A percentile compares a stretch with the other conserved stretches of the same genome.
These are phyloP conservation scores for Sturnus vulgaris DNA, from an alignment of 2,113 vertebrate genomes.

Conservation along the genomic window DNA sequence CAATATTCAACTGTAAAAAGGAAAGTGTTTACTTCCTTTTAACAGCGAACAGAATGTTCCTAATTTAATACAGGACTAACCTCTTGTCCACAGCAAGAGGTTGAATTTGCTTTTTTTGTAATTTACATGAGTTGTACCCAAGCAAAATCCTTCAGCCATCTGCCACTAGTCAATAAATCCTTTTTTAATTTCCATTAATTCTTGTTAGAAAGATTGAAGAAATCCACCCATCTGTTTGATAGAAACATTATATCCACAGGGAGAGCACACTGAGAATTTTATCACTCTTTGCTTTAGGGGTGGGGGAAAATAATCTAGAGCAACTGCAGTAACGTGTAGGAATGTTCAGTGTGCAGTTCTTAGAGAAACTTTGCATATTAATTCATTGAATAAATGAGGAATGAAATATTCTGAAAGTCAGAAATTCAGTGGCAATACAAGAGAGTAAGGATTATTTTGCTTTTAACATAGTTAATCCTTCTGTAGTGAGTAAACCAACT, in stretches of 20 bases:
- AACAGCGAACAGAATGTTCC: not conserved
- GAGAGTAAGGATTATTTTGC: not conserved
- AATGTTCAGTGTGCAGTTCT: not conserved
- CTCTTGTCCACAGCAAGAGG: conserved; percentile 32
- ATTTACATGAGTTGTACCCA: conserved; percentile 38
- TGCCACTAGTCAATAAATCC: conserved; percentile 49
- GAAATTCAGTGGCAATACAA: not conserved
- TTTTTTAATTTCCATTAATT: conserved; percentile 62
- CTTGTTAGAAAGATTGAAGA: conserved; percentile 55
- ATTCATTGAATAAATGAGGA: not conserved
- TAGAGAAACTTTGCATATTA: not conserved
- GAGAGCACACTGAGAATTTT: not conserved
- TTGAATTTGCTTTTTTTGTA: conserved; percentile 22
- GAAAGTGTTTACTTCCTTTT: not conserved
- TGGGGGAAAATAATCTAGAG: not conserved
- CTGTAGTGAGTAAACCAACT: not conserved
- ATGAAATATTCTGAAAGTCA: not conserved
- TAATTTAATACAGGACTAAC: conserved; percentile 20
- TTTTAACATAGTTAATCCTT: not conserved
- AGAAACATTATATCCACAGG: not conserved
- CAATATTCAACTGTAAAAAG: not conserved
- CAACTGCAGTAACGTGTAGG: not conserved
- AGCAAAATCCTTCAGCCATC: conserved; percentile 50
- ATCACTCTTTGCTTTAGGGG: not conserved
- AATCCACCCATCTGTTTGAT: conserved; percentile 42